Evolutionary conservation across 2,797 vertebrate genomes (phyloP).

Genomic region (Lacerta bilineata): DNA sequence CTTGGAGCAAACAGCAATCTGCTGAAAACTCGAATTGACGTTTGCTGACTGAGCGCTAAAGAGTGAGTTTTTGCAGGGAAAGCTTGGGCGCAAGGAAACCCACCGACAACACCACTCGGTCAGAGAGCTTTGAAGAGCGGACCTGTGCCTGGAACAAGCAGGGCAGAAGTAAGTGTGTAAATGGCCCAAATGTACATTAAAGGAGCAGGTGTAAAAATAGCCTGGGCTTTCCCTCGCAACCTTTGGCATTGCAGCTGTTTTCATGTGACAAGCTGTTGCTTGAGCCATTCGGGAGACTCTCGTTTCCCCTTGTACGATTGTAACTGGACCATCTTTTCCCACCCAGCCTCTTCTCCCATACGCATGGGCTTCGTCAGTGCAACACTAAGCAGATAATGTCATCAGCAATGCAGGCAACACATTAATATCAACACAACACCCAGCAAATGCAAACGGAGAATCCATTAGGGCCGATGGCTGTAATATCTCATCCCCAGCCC

Average conservation of each 20-base stretch:
- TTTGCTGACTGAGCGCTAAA: too few relatives aligned
- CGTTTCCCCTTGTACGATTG: slow-evolving; percentile 36
- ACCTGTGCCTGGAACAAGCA: too few relatives aligned
- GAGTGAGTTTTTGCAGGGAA: too few relatives aligned
- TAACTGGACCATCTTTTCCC: slow-evolving; percentile 70
- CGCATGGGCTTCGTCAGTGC: slow-evolving; percentile 64
- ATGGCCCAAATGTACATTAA: too few relatives aligned
- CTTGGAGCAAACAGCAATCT: too few relatives aligned
- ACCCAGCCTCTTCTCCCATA: slow-evolving; percentile 50
- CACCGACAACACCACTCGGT: too few relatives aligned
- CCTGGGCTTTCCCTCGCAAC: not conserved
- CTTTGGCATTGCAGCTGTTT: not conserved
- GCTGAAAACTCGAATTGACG: too few relatives aligned
- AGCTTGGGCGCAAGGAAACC: too few relatives aligned
- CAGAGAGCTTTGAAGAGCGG: too few relatives aligned
- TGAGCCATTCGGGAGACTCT: not conserved
- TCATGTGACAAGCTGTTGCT: not conserved
- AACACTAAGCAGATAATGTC: slow-evolving; percentile 54
- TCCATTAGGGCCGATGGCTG: slow-evolving; percentile 62
- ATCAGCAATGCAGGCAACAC: slow-evolving; percentile 66
- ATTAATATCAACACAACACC: slow-evolving; percentile 66
- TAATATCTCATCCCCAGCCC: not conserved
- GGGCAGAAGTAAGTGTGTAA: too few relatives aligned
- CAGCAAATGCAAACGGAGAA: slow-evolving; percentile 67
- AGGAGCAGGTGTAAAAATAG: not conserved